Evolutionary conservation across 2,113 vertebrate genomes (phyloP).

Genomic region (Austrofundulus limnaeus): DNA sequence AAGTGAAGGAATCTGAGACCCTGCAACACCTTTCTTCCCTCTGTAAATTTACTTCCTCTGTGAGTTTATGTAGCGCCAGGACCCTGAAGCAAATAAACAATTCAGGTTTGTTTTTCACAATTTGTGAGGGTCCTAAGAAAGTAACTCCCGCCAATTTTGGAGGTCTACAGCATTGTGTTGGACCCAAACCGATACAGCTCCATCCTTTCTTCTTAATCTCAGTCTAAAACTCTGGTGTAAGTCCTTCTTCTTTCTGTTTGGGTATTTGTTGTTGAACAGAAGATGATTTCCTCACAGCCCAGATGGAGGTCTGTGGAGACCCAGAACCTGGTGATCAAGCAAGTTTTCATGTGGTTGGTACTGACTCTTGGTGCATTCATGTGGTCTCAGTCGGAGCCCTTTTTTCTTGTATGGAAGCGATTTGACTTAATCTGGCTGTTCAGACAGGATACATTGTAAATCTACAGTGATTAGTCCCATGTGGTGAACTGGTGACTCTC

Average conservation of each 20-base stretch:
- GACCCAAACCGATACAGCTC: too few relatives aligned
- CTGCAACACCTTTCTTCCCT: too few relatives aligned
- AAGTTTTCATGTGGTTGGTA: slow-evolving; percentile 62
- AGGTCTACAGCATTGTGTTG: too few relatives aligned
- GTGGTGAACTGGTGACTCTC: slow-evolving; percentile 55
- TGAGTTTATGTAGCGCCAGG: too few relatives aligned
- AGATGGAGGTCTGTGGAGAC: slow-evolving; percentile 39
- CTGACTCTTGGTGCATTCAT: slow-evolving; percentile 45
- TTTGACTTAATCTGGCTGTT: slow-evolving; percentile 71
- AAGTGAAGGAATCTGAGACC: too few relatives aligned
- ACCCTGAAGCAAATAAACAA: too few relatives aligned
- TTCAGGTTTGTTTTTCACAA: too few relatives aligned
- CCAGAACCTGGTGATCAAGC: slow-evolving; percentile 58
- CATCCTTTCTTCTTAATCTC: not conserved
- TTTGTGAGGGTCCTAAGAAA: too few relatives aligned
- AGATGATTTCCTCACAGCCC: slow-evolving; percentile 45
- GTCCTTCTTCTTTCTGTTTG: slow-evolving; percentile 28
- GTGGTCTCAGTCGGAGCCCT: slow-evolving; percentile 52
- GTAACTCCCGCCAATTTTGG: too few relatives aligned
- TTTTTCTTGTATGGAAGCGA: slow-evolving; percentile 69
- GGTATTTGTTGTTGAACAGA: slow-evolving; percentile 37
- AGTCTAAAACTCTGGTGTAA: slow-evolving; percentile 28
- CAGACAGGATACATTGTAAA: slow-evolving; percentile 72
- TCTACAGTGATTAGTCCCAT: slow-evolving; percentile 65
- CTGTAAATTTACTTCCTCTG: too few relatives aligned